phyloP scores from a whole-genome alignment of 2,888 invertebrate genomes.

The Labia minor region DNA sequence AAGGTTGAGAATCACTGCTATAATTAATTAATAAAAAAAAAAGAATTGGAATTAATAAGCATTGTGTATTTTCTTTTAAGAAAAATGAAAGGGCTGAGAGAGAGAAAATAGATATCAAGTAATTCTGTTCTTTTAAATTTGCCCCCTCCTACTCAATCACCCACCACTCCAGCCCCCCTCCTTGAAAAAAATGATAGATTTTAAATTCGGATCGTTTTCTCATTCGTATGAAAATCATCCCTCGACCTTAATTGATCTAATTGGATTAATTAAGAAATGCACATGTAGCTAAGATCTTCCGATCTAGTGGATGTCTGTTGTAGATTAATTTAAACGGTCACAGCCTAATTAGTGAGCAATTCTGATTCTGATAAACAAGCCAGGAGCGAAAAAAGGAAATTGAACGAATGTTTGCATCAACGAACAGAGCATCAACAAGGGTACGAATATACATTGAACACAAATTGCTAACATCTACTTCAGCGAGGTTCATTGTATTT shows the following conservation, averaged over 20 bases:
- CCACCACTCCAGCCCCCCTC: no score
- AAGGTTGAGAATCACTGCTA: no score
- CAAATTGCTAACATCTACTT: no score
- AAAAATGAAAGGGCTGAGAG: no score
- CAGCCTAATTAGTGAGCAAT: not conserved
- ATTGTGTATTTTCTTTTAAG: no score
- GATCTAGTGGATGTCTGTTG: not conserved
- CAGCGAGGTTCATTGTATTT: no score
- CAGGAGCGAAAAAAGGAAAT: not conserved
- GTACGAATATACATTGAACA: no score
- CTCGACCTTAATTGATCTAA: not conserved
- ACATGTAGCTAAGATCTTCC: not conserved
- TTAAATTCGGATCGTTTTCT: not conserved
- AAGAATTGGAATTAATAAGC: no score
- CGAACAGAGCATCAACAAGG: not conserved
- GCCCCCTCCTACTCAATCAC: no score
- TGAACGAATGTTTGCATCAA: not conserved
- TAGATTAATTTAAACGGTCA: conserved; percentile 4
- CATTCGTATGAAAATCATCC: not conserved
- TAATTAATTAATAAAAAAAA: no score
- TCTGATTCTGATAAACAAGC: conserved; percentile 13
- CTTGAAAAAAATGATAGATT: not conserved
- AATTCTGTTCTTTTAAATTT: not conserved
- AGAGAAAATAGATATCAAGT: no score
- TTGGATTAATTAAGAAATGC: not conserved